These are phyloP conservation scores for Stenoptilia bipunctidactyla DNA, from an alignment of 2,888 invertebrate species.

Conservation along the genomic window DNA sequence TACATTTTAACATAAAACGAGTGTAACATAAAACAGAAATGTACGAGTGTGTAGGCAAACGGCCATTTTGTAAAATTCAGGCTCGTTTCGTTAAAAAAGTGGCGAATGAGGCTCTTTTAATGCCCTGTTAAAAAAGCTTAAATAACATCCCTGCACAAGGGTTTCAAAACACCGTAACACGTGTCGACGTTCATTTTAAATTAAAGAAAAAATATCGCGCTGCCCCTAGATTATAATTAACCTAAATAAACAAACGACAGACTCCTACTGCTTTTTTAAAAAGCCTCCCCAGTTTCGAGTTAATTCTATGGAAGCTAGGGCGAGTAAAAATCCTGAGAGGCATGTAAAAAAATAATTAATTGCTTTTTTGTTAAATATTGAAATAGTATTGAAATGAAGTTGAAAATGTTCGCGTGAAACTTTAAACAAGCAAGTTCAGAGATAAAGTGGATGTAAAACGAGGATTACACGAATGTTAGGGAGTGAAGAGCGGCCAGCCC, in stretches of 20 bases:
- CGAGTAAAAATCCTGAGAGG: background rate
- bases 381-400: conserved; percentile 15
- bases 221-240: conserved; percentile 28
- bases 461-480: conserved; percentile 24
- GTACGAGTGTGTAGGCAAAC: no score
- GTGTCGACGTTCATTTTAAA: conserved; percentile 47
- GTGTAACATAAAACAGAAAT: no score
- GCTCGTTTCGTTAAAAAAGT: conserved; percentile 44
- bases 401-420: conserved; percentile 24
- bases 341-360: background rate
- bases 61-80: conserved; percentile 44
- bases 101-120: conserved; percentile 46
- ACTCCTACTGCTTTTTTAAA: conserved; percentile 14
- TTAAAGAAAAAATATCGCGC: conserved; percentile 40
- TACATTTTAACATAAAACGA: no score
- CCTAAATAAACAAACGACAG: conserved; percentile 31
- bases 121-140: conserved; percentile 35
- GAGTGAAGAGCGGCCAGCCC: conserved; percentile 16
- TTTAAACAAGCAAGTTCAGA: background rate
- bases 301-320: background rate
- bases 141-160: conserved; percentile 37
- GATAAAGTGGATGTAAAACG: conserved; percentile 28
- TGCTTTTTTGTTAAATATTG: conserved; percentile 6
- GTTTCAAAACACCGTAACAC: conserved; percentile 45
- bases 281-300: background rate